A percentile compares a stretch with the other conserved stretches of the same genome.
These are phyloP conservation scores for Eremophila alpestris DNA, from an alignment of 2,797 vertebrate species.

Conservation along the genomic window DNA sequence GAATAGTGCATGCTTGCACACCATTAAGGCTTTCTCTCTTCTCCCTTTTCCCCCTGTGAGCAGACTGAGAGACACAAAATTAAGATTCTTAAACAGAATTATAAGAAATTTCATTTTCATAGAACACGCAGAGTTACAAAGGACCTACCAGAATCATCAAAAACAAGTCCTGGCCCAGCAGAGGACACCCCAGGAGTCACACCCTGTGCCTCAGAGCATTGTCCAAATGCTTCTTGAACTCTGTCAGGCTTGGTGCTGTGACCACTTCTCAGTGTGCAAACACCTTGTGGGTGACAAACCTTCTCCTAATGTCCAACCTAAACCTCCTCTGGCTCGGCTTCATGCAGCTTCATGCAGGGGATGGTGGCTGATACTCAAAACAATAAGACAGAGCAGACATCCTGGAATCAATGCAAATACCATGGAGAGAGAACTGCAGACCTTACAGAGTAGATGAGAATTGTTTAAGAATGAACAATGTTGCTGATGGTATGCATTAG, in stretches of 20 bases:
- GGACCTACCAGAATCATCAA: background rate
- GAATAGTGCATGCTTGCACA: fast-evolving
- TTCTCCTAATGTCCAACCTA: background rate
- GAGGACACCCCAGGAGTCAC: too few species aligned
- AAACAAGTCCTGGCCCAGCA: background rate
- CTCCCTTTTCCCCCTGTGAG: background rate
- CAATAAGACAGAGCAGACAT: background rate
- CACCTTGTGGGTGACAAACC: background rate
- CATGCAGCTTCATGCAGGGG: background rate
- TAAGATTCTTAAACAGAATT: background rate
- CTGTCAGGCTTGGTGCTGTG: background rate
- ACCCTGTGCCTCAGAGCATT: background rate
- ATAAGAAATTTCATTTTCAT: background rate
- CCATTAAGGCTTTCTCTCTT: background rate
- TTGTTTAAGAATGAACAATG: background rate
- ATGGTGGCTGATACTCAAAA: background rate
- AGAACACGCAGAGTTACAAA: background rate
- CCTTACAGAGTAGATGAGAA: background rate
- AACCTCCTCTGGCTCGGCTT: background rate
- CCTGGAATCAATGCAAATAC: background rate
- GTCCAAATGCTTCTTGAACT: background rate
- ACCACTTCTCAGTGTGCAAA: background rate
- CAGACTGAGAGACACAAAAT: background rate
- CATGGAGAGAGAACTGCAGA: background rate
- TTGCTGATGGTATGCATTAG: background rate